These are phyloP conservation scores for Drosophila kepulauana DNA, from an alignment of 1,140 invertebrate species.

Conservation along the genomic window DNA sequence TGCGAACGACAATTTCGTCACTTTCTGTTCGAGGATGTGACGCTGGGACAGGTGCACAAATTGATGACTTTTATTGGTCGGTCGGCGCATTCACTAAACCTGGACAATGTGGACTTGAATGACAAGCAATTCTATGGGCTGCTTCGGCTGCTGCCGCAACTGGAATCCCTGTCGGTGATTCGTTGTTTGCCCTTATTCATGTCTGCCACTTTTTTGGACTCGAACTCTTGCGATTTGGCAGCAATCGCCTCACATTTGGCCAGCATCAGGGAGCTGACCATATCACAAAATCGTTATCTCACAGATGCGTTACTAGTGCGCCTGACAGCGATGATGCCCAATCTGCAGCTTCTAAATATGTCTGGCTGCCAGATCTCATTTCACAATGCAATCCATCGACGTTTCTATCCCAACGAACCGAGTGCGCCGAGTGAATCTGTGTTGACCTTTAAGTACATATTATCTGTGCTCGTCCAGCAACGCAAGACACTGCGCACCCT, in stretches of 20 bases:
- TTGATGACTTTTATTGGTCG: slow-evolving; percentile 85
- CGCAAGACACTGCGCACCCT: slow-evolving; percentile 87
- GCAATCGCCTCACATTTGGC: slow-evolving; percentile 86
- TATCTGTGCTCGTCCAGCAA: slow-evolving; percentile 87
- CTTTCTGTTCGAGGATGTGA: slow-evolving; percentile 87
- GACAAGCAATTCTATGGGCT: slow-evolving; percentile 88
- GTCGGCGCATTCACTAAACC: slow-evolving; percentile 83
- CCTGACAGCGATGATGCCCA: slow-evolving; percentile 87
- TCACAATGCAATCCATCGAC: slow-evolving; percentile 88
- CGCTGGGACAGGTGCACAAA: slow-evolving; percentile 84
- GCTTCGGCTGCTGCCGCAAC: slow-evolving; percentile 86
- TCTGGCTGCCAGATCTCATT: slow-evolving; percentile 89
- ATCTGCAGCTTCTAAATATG: slow-evolving; percentile 87
- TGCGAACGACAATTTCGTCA: slow-evolving; percentile 86
- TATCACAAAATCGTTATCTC: slow-evolving; percentile 89
- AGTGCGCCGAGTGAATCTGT: slow-evolving; percentile 87
- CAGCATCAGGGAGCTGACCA: slow-evolving; percentile 87
- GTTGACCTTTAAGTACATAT: slow-evolving; percentile 89
- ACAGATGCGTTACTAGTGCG: slow-evolving; percentile 90
- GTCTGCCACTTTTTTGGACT: slow-evolving; percentile 89
- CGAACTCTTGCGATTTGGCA: slow-evolving; percentile 85
- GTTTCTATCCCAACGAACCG: slow-evolving; percentile 87
- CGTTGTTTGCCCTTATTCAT: slow-evolving; percentile 90
- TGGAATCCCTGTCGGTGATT: slow-evolving; percentile 87
- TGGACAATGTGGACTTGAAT: slow-evolving; percentile 87